Base-by-base conservation (phyloP, 2,888 invertebrate genomes). In the Apamea sordens region DNA sequence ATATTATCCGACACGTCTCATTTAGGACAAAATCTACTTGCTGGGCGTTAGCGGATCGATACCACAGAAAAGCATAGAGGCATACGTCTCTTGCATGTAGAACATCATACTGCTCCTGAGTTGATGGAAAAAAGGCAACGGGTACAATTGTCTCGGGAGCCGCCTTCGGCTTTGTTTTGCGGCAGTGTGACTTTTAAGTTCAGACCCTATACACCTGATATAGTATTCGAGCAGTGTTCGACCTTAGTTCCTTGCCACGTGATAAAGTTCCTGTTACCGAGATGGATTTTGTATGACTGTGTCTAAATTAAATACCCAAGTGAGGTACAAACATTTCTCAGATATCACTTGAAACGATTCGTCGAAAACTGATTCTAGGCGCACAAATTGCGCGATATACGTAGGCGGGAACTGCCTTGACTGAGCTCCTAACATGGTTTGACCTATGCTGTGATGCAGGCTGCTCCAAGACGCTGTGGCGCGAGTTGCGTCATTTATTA, bases 341-440 rank as follows among this genome's bases (percentile, higher is more conserved):
- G 47, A 65, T 69, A 74, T 59, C 73, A 80, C 24, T 61, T 68
- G 70, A 74, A 70, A 56, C 44, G 41, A 67, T 74, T 80, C 72
- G 64, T 64, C 59, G 69, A 75, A 74, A 64, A 63, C 74, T 64
- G 65, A 80, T 81, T 79, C 78, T 77, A 85, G 86, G 86, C 89
- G 82, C 86, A 87, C 85, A 85, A 87, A 89, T 92, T 92, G 88
- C 87, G 88, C 87, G 91, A 91, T 73, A 64, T 68, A 89, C 90
- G 92, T 92, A 89, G 92, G 92, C 85, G 89, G 91, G 88, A 88
- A 89, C 87, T 90, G 83, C 92, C 92, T 92, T 92, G 91, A 90
- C 87, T 86, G 88, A 86, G 85, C 84, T 90, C 92, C 91, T 88
- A 91, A 92, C 87, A 92, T 91, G 91, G 92, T 73, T 82, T 80